phyloP scores from a whole-genome alignment of 1,140 invertebrate species.

The Megathymus violae region DNA sequence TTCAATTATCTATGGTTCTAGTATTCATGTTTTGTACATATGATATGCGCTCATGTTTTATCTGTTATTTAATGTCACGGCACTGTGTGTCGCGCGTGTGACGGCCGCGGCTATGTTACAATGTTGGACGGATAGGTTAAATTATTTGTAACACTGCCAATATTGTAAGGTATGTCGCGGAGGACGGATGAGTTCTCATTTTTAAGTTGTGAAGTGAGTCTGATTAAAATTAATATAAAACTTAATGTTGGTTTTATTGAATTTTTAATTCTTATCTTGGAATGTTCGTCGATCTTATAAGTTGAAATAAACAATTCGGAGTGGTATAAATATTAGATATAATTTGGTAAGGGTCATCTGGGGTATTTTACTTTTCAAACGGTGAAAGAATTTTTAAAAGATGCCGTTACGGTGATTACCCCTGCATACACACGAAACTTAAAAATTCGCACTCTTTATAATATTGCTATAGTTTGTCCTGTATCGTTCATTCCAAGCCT shows the following conservation, averaged over 20 bases:
- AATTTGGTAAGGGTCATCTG: too few species aligned
- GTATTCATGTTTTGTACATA: slow-evolving; percentile 58
- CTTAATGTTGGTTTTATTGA: slow-evolving; percentile 54
- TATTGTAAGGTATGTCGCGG: slow-evolving; percentile 54
- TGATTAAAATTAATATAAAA: slow-evolving; percentile 79
- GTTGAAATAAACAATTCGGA: too few species aligned
- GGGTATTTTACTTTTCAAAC: too few species aligned
- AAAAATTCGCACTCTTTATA: too few species aligned
- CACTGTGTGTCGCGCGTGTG: slow-evolving; percentile 66
- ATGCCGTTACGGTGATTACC: too few species aligned
- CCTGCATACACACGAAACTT: too few species aligned
- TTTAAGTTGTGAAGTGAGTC: slow-evolving; percentile 80
- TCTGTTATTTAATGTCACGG: slow-evolving; percentile 51
- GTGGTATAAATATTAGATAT: too few species aligned
- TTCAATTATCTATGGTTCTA: not conserved
- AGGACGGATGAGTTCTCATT: slow-evolving; percentile 66
- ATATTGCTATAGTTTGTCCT: too few species aligned
- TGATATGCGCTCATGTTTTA: slow-evolving; percentile 38
- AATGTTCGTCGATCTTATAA: too few species aligned
- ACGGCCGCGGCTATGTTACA: slow-evolving; percentile 51
- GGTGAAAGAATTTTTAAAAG: too few species aligned
- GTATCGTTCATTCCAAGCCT: too few species aligned
- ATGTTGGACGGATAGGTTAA: slow-evolving; percentile 44
- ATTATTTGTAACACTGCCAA: slow-evolving; percentile 44
- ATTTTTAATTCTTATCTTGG: too few species aligned